A percentile compares a stretch with the other conserved stretches of the same genome.
Conservation (phyloP, 2,113 vertebrate genomes). For the Pomatorhinus ruficollis region DNA sequence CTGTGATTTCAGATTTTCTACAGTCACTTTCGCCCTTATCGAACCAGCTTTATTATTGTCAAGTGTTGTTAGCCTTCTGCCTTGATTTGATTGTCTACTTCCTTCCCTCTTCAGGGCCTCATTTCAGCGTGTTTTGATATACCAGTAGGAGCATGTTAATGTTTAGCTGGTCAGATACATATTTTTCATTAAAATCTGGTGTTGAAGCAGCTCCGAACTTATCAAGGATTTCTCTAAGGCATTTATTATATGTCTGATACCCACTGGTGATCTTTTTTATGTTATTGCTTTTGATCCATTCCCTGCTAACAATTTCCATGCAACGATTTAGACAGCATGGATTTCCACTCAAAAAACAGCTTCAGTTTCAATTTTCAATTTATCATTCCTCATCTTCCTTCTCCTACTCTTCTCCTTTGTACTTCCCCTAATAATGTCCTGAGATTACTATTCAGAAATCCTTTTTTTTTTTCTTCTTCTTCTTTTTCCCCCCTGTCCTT, state of each 20-base stretch:
- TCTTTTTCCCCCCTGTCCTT: accelerated
- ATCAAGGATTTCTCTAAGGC: not conserved
- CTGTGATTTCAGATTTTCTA: not conserved
- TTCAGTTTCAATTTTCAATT: not conserved
- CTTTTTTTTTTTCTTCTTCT: not conserved
- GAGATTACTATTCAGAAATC: not conserved
- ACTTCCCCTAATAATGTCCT: not conserved
- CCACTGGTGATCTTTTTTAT: not conserved
- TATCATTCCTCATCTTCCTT: not conserved
- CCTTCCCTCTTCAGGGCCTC: not conserved
- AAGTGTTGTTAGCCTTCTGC: not conserved
- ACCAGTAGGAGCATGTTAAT: not conserved
- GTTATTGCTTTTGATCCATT: not conserved
- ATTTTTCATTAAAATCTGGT: not conserved
- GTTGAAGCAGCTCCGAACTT: not conserved
- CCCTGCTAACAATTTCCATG: not conserved
- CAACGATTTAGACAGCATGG: not conserved
- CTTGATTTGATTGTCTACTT: not conserved
- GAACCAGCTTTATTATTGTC: not conserved
- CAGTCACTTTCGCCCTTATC: not conserved
- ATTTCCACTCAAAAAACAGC: not conserved
- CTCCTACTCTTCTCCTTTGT: not conserved
- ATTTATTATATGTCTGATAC: not conserved
- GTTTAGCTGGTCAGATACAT: not conserved
- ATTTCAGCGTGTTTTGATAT: not conserved